Percentiles rank a stretch among this genome's conserved stretches.
phyloP scores from a whole-genome alignment of 2,888 invertebrate genomes.

The Epistrophe eligans region DNA sequence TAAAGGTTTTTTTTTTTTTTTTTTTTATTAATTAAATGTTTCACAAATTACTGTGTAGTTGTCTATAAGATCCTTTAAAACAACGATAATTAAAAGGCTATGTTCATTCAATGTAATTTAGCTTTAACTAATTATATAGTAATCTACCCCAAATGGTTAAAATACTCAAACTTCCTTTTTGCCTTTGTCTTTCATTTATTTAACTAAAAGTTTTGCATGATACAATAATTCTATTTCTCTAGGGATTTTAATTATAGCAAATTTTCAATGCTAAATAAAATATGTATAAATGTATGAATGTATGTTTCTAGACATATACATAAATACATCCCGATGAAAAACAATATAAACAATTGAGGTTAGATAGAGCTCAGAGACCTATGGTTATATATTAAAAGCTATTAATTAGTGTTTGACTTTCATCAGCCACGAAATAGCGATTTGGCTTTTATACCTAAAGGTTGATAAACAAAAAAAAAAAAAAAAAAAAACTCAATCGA shows the following conservation, averaged over 20 bases:
- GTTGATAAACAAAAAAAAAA: background rate
- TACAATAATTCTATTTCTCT: conserved; percentile 11
- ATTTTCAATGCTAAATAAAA: conserved; percentile 20
- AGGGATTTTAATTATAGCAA: background rate
- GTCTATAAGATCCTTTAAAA: too few relatives aligned
- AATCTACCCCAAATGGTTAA: background rate
- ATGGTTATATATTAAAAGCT: conserved; percentile 22
- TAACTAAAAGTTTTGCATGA: background rate
- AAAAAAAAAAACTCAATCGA: background rate
- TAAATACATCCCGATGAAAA: background rate
- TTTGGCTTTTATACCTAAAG: background rate
- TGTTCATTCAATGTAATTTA: background rate
- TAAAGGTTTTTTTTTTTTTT: too few relatives aligned
- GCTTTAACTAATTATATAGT: background rate
- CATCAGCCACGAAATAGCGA: background rate
- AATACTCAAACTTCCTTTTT: background rate
- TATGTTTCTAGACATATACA: too few relatives aligned
- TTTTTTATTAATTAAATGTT: too few relatives aligned
- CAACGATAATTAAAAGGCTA: background rate
- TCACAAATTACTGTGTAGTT: too few relatives aligned
- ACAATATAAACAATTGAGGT: conserved; percentile 12
- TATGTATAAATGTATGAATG: background rate
- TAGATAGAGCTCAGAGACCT: background rate
- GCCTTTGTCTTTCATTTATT: background rate
- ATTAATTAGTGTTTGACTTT: conserved; percentile 13